Evolutionary conservation across 2,797 vertebrate genomes (phyloP), one percentile per base, ranked within the genome.

Genomic region (Toxotes lorentzi): DNA sequence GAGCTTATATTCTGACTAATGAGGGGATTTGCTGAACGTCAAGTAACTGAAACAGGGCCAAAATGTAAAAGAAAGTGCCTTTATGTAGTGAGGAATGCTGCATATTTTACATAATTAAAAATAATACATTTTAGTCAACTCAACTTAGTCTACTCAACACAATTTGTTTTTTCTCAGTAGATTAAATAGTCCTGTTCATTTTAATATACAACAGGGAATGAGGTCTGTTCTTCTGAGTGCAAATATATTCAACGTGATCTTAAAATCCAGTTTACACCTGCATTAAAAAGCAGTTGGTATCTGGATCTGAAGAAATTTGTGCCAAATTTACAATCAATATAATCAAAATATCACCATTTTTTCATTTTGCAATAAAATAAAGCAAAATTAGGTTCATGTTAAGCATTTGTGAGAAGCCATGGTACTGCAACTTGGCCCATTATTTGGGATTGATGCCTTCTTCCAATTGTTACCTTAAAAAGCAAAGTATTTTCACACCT

Each of bases 21-120:
- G 75, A 84, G 60, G 70, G 62, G 73, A 86, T 82, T 72, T 78
- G 53, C 66, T 84, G 74, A 83, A 89, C 82, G 73, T 87, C 77
- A 84, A 86, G 80, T 71, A 82, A 83, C 65, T 76, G 70, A 89
- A 41, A 59, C 51, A 69, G 81, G 40, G 82, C 17, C 47, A 61
- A 83, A 72, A 79, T 62, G 16, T 43, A 71, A 71, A 70, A 73
- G 41, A 23, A 78, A 70, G 53, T n/a, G 17, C 23, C 54, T 69
- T 57, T 50, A 50, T 65, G 40, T n/a, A 43, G 57, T 4, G 45
- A 40, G 27, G 12, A 75, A 83, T 41, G 47, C 5, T 1, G 2
- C 41, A 56, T n/a, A 38, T 70, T 63, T 64, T 23, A 56, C 27
- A 58, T 56, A 24, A 38, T 59, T n/a, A 41, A 6, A 51, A 13